phyloP scores from a whole-genome alignment of 2,113 vertebrate species.

The Dicrurus megarhynchus region DNA sequence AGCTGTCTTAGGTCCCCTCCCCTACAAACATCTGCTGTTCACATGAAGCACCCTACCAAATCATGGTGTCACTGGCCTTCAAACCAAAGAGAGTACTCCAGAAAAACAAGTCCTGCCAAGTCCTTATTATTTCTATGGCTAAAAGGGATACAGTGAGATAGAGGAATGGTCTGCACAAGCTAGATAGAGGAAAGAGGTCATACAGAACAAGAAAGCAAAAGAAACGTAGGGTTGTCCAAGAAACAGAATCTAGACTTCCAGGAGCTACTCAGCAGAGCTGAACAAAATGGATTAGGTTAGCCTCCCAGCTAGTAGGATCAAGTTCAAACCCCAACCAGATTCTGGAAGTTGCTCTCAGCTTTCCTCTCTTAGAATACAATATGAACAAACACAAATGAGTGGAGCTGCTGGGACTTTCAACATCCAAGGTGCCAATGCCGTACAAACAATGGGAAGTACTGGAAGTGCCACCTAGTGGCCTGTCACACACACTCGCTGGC shows the following conservation, averaged over 20 bases:
- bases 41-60: background rate
- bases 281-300: background rate
- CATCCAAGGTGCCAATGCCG: background rate
- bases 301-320: background rate
- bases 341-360: background rate
- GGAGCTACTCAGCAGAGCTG: background rate
- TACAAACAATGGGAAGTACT: background rate
- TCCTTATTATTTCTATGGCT: conserved; percentile 6
- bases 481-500: background rate
- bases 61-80: background rate
- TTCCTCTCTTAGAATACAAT: background rate
- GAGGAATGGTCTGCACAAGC: background rate
- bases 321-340: background rate
- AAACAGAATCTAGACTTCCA: background rate
- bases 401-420: background rate
- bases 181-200: background rate
- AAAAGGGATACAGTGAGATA: background rate
- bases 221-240: background rate
- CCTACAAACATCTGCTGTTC: background rate
- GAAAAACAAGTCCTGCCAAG: conserved; percentile 12
- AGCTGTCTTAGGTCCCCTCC: background rate
- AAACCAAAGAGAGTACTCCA: background rate
- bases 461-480: conserved; percentile 6
- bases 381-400: background rate
- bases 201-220: conserved; percentile 35